These are phyloP conservation scores for Bubo blakistoni DNA, from an alignment of 2,113 vertebrate species.

Conservation along the genomic window DNA sequence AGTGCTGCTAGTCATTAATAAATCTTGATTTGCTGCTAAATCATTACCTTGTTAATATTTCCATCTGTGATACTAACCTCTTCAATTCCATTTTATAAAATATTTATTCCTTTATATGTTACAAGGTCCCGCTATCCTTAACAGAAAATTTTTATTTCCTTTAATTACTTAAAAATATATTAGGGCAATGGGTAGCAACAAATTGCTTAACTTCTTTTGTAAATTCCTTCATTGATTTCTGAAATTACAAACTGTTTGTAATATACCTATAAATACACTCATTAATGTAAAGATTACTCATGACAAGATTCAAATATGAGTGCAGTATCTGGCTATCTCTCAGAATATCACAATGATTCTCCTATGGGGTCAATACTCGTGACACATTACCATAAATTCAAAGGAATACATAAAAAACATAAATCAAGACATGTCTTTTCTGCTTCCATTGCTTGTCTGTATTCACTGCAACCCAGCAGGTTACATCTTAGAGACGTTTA, in stretches of 20 bases:
- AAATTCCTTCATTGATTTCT: constrained; percentile 32
- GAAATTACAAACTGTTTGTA: constrained; percentile 2
- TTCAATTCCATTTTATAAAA: background rate
- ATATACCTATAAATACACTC: constrained; percentile 22
- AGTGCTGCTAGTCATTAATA: too few species aligned
- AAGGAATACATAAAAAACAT: background rate
- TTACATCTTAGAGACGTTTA: background rate
- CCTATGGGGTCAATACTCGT: background rate
- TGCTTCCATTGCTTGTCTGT: background rate
- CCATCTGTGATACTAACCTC: background rate
- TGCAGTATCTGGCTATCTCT: background rate
- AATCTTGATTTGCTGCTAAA: too few species aligned
- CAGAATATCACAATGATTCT: constrained; percentile 3
- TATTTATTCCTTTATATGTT: background rate
- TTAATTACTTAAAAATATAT: background rate
- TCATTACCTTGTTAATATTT: too few species aligned
- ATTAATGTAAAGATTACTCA: constrained; percentile 13
- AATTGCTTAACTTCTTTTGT: background rate
- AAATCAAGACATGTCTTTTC: background rate
- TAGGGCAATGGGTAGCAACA: background rate
- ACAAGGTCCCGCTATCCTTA: background rate
- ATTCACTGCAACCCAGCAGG: background rate
- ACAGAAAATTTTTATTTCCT: background rate
- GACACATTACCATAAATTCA: constrained; percentile 3
- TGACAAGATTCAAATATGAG: constrained; percentile 5